phyloP scores from a whole-genome alignment of 2,113 vertebrate species.

The Alces alces region DNA sequence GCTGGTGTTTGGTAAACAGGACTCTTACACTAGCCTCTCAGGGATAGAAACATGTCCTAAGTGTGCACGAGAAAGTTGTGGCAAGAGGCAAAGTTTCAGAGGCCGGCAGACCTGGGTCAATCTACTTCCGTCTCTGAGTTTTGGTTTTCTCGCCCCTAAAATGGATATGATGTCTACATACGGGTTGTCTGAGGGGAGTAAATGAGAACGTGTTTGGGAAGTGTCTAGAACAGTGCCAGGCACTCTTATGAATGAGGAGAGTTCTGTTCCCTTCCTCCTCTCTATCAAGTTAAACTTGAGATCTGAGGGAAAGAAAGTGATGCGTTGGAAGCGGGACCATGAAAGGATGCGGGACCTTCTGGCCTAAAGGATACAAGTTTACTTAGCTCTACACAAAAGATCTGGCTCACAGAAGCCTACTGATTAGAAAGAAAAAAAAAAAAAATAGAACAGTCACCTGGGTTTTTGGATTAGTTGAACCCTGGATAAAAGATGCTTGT shows the following conservation, averaged over 20 bases:
- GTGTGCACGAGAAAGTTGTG: neutral
- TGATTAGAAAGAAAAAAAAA: neutral
- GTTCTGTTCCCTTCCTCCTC: neutral
- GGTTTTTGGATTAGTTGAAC: neutral
- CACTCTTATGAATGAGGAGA: fast-evolving
- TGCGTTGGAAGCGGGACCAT: neutral
- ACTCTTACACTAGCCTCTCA: neutral
- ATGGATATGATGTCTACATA: neutral
- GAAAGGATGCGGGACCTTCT: neutral
- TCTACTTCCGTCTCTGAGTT: neutral
- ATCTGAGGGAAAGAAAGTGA: neutral
- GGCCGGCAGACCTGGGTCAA: neutral
- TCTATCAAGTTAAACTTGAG: neutral
- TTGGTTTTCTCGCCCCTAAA: neutral
- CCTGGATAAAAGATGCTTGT: neutral
- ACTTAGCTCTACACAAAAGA: neutral
- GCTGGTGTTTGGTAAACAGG: neutral
- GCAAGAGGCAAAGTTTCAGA: neutral
- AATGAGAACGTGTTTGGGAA: neutral
- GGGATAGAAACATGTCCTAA: neutral
- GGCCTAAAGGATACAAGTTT: neutral
- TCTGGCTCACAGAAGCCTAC: neutral
- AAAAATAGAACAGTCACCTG: neutral
- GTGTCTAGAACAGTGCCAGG: neutral
- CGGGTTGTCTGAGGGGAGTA: neutral